These are phyloP conservation scores for Drosophila prolongata DNA, from an alignment of 2,888 invertebrate genomes.

Conservation along the genomic window DNA sequence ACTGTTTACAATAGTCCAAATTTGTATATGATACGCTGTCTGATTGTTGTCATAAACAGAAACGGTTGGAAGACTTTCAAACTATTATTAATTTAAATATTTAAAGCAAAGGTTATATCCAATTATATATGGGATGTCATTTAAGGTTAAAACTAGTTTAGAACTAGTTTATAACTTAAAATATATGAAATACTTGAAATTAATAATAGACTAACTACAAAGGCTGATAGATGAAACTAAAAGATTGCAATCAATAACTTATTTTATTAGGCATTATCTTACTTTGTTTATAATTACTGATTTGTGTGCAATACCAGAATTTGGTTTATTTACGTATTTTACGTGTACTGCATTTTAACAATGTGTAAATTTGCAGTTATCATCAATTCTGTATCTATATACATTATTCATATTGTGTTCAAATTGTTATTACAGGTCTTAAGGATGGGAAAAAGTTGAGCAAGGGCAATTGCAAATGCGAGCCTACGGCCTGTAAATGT, in stretches of 20 bases:
- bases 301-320: too few species aligned
- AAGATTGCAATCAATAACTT: background rate
- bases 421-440: conserved; percentile 48
- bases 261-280: background rate
- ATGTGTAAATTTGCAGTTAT: too few species aligned
- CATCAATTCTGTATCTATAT: background rate
- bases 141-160: background rate
- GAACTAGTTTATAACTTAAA: too few species aligned
- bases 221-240: too few species aligned
- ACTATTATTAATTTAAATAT: background rate
- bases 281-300: background rate
- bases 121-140: too few species aligned
- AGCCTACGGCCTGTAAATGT: conserved; percentile 76
- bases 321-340: background rate
- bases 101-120: too few species aligned
- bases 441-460: conserved; percentile 54
- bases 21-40: background rate
- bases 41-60: background rate
- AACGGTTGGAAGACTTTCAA: background rate
- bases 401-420: conserved; percentile 13
- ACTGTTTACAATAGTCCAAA: background rate
- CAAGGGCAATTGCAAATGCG: conserved; percentile 73
- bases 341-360: background rate
- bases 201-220: too few species aligned
- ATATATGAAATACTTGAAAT: too few species aligned